Evolutionary conservation across 2,888 invertebrate genomes (phyloP).

Genomic region (Hemistola chrysoprasaria): DNA sequence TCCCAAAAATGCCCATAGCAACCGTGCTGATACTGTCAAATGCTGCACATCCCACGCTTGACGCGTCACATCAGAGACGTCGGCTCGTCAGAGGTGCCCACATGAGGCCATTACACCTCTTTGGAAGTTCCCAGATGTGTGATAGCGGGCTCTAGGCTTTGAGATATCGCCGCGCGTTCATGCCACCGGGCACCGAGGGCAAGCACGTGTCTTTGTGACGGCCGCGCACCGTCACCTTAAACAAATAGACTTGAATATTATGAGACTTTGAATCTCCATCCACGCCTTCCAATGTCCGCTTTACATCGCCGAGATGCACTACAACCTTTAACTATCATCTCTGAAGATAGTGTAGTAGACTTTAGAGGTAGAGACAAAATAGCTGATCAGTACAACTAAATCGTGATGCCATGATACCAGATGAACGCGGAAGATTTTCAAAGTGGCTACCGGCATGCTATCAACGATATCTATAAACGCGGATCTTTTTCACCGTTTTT

Average conservation of each 20-base stretch:
- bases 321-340: conserved; percentile 25
- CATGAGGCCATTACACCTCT: conserved; percentile 73
- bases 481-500: conserved; percentile 24
- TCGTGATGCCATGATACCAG: conserved; percentile 8
- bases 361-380: conserved; percentile 2
- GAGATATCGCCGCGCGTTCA: conserved; percentile 34
- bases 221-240: conserved; percentile 60
- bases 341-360: conserved; percentile 8
- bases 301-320: conserved; percentile 39
- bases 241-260: conserved; percentile 69
- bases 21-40: conserved; percentile 61
- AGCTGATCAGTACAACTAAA: conserved; percentile 6
- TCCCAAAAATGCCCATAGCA: conserved; percentile 54
- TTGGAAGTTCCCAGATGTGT: conserved; percentile 58
- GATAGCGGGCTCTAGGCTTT: conserved; percentile 59
- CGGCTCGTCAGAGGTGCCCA: conserved; percentile 75
- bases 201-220: conserved; percentile 73
- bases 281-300: conserved; percentile 39
- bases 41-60: conserved; percentile 61
- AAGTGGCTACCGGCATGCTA: conserved; percentile 26
- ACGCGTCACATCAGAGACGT: conserved; percentile 55
- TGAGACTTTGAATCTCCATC: conserved; percentile 43
- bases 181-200: conserved; percentile 60
- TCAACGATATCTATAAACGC: conserved; percentile 24
- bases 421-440: conserved; percentile 25